Conservation (phyloP, 2,113 vertebrate species). For the Onychostoma macrolepis region DNA sequence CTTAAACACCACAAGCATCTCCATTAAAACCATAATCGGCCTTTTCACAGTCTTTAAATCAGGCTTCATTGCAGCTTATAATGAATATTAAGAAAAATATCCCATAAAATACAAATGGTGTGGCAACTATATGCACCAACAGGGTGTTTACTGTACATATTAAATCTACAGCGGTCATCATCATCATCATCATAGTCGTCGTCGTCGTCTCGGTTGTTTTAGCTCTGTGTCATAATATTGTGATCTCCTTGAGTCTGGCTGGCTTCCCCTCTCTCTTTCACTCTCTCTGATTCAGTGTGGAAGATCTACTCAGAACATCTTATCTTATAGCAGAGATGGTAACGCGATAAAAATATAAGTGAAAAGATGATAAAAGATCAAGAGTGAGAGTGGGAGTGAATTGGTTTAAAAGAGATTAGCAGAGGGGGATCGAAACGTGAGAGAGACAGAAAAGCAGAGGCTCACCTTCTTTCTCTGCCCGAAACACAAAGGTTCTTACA, state of each 20-base stretch:
- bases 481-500: constrained; percentile 90
- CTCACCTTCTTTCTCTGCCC: constrained; percentile 92
- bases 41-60: not conserved
- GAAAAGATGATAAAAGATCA: not conserved
- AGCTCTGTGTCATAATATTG: not conserved
- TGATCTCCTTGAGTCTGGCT: constrained; percentile 29
- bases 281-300: not conserved
- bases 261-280: constrained; percentile 43
- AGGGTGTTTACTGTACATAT: constrained; percentile 35
- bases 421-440: constrained; percentile 44
- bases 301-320: constrained; percentile 53
- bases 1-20: not conserved
- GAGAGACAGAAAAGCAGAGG: constrained; percentile 22
- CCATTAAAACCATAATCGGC: constrained; percentile 16
- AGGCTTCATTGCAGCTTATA: not conserved
- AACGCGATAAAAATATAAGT: not conserved
- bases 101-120: not conserved
- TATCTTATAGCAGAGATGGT: constrained; percentile 22
- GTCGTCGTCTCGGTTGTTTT: constrained; percentile 1
- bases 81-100: constrained; percentile 18
- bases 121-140: constrained; percentile 32
- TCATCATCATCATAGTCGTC: not conserved
- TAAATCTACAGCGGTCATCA: constrained; percentile 22
- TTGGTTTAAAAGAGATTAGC: constrained; percentile 33
- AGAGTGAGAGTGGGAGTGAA: constrained; percentile 23